Evolutionary conservation across 2,888 invertebrate genomes (phyloP), one percentile per base, ranked within the genome.

Genomic region (Hecatera dysodea): DNA sequence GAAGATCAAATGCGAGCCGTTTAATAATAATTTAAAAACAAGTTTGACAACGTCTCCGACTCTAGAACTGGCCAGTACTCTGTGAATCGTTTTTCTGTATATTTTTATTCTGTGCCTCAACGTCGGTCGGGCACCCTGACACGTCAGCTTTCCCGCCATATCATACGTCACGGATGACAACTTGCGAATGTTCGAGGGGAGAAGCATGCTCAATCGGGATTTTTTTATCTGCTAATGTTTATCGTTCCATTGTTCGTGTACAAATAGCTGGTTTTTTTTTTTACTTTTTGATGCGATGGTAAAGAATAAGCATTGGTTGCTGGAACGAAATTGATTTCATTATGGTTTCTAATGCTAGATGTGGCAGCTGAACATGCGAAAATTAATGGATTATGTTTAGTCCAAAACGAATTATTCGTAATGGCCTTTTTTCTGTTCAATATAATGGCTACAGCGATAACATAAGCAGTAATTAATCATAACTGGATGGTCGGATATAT

Each of bases 61-160:
- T 39, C 39, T 15, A 39, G 0, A 0, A 39, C 15, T 15, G 5
- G 39, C 39, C 44, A 44, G 19, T 44, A 19, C 7, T 19, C 44
- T 44, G 44, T 19, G 8, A 44, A 44, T 1, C 17, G 44, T 44
- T 19, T 17, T 78, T 72, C 78, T 72, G 72, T 12, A 2, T 9
- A 12, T 56, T 50, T 44, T 11, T 71, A 22, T 7, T 56, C 15
- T 27, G 27, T 70, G 48, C 0, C 27, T 15, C 15, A 36, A 19
- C 12, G n/a, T 69, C 19, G 17, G 33, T 42, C 52, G 3, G 48
- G 69, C 33, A 53, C 75, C 66, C 75, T 67, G 59, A 63, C 33
- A 22, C 33, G 81, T 72, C 84, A 77, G 85, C 72, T 82, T 75
- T 75, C 77, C 79, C 69, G 60, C 82, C 78, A 79, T 86, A 72